Evolutionary conservation across 2,797 vertebrate species (phyloP).

Genomic region (Enoplosus armatus): DNA sequence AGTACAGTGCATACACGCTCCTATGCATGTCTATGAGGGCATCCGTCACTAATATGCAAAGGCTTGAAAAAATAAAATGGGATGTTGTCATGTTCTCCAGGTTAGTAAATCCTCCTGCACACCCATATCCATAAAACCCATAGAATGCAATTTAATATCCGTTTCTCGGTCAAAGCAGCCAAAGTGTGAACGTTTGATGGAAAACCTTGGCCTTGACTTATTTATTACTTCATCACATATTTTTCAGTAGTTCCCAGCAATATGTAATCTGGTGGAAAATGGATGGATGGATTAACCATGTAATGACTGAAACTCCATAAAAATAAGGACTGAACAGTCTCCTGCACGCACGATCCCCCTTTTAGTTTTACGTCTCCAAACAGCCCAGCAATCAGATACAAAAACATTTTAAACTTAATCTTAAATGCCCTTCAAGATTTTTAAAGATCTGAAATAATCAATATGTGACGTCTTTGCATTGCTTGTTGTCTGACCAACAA

Average conservation of each 20-base stretch:
- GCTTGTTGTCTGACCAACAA: not conserved
- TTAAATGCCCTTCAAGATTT: not conserved
- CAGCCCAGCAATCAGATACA: not conserved
- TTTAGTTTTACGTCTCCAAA: not conserved
- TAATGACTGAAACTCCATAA: not conserved
- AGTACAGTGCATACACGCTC: not conserved
- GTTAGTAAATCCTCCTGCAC: not conserved
- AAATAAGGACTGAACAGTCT: not conserved
- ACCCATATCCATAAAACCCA: not conserved
- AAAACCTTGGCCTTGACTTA: no score
- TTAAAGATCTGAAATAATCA: not conserved
- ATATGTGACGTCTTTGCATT: not conserved
- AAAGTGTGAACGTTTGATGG: not conserved
- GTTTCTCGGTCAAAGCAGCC: not conserved
- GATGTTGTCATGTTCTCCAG: not conserved
- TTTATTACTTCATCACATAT: not conserved
- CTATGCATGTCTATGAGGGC: slow-evolving; percentile 17
- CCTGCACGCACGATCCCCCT: not conserved
- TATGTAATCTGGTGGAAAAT: not conserved
- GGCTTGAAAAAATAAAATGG: slow-evolving; percentile 9
- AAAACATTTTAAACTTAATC: not conserved
- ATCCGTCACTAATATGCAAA: slow-evolving; percentile 3
- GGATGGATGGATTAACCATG: not conserved
- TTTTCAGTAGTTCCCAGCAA: not conserved
- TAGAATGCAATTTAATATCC: not conserved